Evolutionary conservation across 2,113 vertebrate genomes (phyloP).

Genomic region (Gambusia holbrooki): DNA sequence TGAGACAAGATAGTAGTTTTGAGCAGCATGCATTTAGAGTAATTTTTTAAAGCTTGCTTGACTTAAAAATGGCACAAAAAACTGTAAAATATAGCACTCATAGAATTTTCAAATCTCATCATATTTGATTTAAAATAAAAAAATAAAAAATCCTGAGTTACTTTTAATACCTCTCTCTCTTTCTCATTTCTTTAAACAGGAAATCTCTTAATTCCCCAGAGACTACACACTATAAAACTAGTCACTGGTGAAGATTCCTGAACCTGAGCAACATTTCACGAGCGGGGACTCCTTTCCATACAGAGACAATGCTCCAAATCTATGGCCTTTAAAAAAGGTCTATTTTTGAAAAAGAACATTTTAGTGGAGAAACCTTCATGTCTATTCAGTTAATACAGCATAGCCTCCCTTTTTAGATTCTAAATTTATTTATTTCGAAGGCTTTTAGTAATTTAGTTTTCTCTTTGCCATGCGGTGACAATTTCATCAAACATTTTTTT

Average conservation of each 20-base stretch:
- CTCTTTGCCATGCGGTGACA: constrained; percentile 4
- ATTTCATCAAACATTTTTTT: constrained; percentile 16
- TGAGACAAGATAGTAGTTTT: constrained; percentile 35
- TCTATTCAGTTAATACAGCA: constrained; percentile 14
- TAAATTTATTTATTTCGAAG: constrained; percentile 67
- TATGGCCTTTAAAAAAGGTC: constrained; percentile 18
- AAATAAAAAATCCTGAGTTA: constrained; percentile 30
- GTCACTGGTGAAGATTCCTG: constrained; percentile 65
- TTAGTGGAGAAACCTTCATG: not conserved
- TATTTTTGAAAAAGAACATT: constrained; percentile 1
- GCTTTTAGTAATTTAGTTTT: constrained; percentile 11
- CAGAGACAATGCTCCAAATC: constrained; percentile 62
- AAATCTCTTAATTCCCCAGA: constrained; percentile 76
- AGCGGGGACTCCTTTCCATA: constrained; percentile 63
- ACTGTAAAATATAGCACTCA: not conserved
- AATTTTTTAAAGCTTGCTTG: constrained; percentile 52
- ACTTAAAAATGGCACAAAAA: constrained; percentile 43
- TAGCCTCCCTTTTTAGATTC: constrained; percentile 22
- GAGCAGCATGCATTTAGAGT: constrained; percentile 68
- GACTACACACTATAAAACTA: constrained; percentile 57
- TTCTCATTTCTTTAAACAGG: constrained; percentile 79
- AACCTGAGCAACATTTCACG: constrained; percentile 66
- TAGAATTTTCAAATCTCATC: constrained; percentile 13
- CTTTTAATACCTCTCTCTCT: constrained; percentile 68
- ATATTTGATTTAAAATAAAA: constrained; percentile 9